Evolutionary conservation across 2,888 invertebrate genomes (phyloP), one percentile per base, ranked within the genome.

Genomic region (Melanophora roralis): DNA sequence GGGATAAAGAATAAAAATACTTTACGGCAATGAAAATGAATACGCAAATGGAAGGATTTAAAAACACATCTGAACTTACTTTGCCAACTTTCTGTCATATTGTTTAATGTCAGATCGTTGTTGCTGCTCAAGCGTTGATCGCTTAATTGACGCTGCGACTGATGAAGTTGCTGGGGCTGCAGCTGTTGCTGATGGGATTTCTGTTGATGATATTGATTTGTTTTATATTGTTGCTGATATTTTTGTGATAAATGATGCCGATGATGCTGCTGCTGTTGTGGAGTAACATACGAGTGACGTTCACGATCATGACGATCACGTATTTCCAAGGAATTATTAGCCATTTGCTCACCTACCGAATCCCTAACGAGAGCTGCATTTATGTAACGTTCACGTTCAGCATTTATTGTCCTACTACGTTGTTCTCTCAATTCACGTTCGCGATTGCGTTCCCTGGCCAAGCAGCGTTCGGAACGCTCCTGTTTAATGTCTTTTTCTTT

Each of bases 21-120:
- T n/a, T n/a, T n/a, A n/a, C n/a, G n/a, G n/a, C n/a, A n/a, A n/a
- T n/a, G n/a, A n/a, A n/a, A n/a, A n/a, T n/a, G n/a, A n/a, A n/a
- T n/a, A n/a, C n/a, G n/a, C n/a, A n/a, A n/a, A n/a, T n/a, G n/a
- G n/a, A n/a, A n/a, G n/a, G n/a, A n/a, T n/a, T n/a, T 51, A 6
- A 23, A 60, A 38, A 11, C 16, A 1, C 19, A 8, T 51, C 1
- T 81, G n/a, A n/a, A 88, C 86, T 90, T 89, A 91, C 93, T 93
- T 90, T 94, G 94, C 95, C 95, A 95, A 86, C 93, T 94, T 85
- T 96, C 96, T 82, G 94, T 95, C 80, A 94, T 94, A 88, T 96
- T 96, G 87, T 97, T 96, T 86, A 96, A 96, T 64, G 95, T 96
- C 84, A 96, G 95, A 59, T 95, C 94, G 88, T 95, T 95, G 19